These are phyloP conservation scores for Sebastes oblongus DNA, from an alignment of 2,797 vertebrate species.

Conservation along the genomic window DNA sequence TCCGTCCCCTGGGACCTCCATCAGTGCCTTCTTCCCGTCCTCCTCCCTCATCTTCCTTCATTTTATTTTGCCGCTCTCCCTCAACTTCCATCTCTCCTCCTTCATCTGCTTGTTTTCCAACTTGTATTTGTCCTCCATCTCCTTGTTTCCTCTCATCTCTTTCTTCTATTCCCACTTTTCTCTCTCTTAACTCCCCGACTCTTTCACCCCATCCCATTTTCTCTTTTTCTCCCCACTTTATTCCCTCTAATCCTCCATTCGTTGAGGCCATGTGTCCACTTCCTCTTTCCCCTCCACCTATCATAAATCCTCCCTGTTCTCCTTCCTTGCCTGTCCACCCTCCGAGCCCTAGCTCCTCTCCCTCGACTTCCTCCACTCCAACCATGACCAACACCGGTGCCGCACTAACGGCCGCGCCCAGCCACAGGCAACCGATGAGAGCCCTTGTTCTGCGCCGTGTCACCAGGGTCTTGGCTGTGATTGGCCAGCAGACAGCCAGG, in stretches of 20 bases:
- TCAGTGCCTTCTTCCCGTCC: conserved; percentile 28
- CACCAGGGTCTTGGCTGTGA: conserved; percentile 80
- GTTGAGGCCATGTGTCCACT: conserved; percentile 12
- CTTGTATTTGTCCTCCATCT: conserved; percentile 42
- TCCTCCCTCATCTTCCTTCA: conserved; percentile 73
- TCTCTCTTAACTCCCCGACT: conserved; percentile 36
- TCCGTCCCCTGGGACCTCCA: conserved; percentile 31
- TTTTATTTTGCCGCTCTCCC: conserved; percentile 38
- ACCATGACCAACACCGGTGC: conserved; percentile 81
- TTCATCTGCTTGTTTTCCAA: conserved; percentile 47
- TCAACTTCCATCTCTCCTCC: conserved; percentile 3
- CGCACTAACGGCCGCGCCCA: conserved; percentile 75
- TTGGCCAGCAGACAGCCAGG: conserved; percentile 84
- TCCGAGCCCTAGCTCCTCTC: conserved; percentile 43
- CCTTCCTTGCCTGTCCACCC: conserved; percentile 33
- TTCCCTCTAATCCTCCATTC: conserved; percentile 9
- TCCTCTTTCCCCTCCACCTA: conserved; percentile 46
- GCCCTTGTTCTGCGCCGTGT: conserved; percentile 77
- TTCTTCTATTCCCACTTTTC: neutral
- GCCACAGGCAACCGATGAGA: conserved; percentile 83
- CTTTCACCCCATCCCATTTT: neutral
- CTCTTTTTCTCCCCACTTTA: conserved; percentile 27
- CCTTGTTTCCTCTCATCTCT: conserved; percentile 19
- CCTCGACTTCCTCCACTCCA: conserved; percentile 77
- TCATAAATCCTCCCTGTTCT: conserved; percentile 18